These are phyloP conservation scores for Caenorhabditis brenneri DNA, from an alignment of 1,140 invertebrate genomes.

Conservation along the genomic window DNA sequence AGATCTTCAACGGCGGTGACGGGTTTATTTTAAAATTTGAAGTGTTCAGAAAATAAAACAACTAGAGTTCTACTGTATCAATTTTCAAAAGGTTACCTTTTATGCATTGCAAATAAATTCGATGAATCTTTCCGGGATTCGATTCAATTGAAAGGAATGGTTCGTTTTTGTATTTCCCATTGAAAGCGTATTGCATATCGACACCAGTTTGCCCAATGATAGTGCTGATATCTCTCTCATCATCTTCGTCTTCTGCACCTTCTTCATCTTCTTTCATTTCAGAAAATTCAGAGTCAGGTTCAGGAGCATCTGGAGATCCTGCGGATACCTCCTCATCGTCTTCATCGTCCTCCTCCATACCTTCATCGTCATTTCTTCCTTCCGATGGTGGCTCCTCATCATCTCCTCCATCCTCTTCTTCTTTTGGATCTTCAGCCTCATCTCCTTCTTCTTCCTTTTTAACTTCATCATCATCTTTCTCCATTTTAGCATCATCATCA, in stretches of 20 bases:
- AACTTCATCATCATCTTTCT: not conserved
- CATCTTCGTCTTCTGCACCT: not conserved
- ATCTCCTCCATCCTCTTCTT: not conserved
- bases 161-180: not conserved
- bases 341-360: not conserved
- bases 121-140: not conserved
- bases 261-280: not conserved
- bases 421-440: not conserved
- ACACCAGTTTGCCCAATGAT: not conserved
- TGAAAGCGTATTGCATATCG: not conserved
- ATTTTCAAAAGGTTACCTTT: not conserved
- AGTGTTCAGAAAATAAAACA: too few relatives aligned
- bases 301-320: conserved; percentile 38
- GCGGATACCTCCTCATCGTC: not conserved
- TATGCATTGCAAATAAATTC: not conserved
- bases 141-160: not conserved
- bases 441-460: not conserved
- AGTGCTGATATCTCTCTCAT: too few relatives aligned
- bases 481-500: not conserved
- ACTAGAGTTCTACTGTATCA: too few relatives aligned
- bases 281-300: not conserved
- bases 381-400: not conserved
- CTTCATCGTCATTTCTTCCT: not conserved
- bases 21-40: too few relatives aligned
- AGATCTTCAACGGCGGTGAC: not conserved